Evolutionary conservation across 1,140 invertebrate species (phyloP).

Genomic region (Drosophila bipectinata): DNA sequence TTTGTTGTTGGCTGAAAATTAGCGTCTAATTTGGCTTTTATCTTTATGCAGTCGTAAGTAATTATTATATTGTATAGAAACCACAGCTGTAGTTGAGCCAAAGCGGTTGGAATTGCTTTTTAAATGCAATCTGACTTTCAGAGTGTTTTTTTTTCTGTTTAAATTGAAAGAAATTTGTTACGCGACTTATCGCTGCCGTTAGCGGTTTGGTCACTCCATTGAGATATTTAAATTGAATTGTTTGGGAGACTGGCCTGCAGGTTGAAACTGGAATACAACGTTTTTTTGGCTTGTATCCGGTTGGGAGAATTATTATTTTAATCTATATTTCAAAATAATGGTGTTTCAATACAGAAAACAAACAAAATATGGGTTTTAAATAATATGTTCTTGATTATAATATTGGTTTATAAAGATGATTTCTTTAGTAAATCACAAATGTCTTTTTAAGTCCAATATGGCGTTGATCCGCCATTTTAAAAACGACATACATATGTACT

Average conservation of each 20-base stretch:
- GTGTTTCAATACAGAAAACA: too few species aligned
- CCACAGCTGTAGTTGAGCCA: slow-evolving; percentile 16
- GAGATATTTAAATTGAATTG: slow-evolving; percentile 51
- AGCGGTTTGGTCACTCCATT: slow-evolving; percentile 49
- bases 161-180: slow-evolving; percentile 70
- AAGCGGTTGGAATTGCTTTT: slow-evolving; percentile 55
- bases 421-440: too few species aligned
- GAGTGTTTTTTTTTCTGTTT: slow-evolving; percentile 13
- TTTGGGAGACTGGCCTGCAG: slow-evolving; percentile 6
- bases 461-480: too few species aligned
- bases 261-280: background rate
- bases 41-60: slow-evolving; percentile 76
- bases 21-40: slow-evolving; percentile 77
- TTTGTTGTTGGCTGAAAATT: slow-evolving; percentile 62
- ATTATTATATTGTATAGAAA: slow-evolving; percentile 69
- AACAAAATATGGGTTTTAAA: too few species aligned
- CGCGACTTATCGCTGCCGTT: slow-evolving; percentile 57
- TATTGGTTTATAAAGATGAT: too few species aligned
- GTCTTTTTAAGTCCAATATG: too few species aligned
- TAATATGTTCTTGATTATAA: too few species aligned
- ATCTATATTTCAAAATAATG: background rate
- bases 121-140: slow-evolving; percentile 42
- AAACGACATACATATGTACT: too few species aligned
- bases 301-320: slow-evolving; percentile 2
- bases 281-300: slow-evolving; percentile 14